Evolutionary conservation across 2,113 vertebrate genomes (phyloP).

Genomic region (Apeltes quadracus): DNA sequence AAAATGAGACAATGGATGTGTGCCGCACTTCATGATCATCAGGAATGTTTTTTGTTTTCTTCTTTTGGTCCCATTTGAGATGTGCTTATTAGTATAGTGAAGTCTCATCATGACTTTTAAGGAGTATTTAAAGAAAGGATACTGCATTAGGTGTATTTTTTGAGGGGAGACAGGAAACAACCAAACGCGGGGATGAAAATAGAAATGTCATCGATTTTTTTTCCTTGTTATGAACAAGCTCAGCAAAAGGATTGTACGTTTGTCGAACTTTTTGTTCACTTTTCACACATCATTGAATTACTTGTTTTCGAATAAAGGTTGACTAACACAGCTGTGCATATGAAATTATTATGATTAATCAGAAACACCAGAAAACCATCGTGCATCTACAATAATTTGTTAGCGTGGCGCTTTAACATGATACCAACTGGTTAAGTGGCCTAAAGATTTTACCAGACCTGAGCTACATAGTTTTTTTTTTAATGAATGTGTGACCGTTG

Average conservation of each 20-base stretch:
- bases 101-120: background rate
- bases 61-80: slow-evolving; percentile 40
- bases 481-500: slow-evolving; percentile 14
- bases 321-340: background rate
- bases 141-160: background rate
- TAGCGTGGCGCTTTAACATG: slow-evolving; percentile 6
- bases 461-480: slow-evolving; percentile 23
- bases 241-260: background rate
- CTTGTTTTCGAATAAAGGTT: slow-evolving; percentile 20
- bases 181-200: background rate
- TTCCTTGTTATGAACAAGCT: background rate
- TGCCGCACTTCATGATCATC: slow-evolving; percentile 6
- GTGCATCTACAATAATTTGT: background rate
- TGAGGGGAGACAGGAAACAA: background rate
- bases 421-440: slow-evolving; percentile 17
- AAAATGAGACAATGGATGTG: slow-evolving; percentile 2
- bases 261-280: background rate
- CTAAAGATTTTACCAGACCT: slow-evolving; percentile 29
- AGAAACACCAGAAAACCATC: slow-evolving; percentile 1
- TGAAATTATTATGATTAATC: background rate
- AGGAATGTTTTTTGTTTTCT: background rate
- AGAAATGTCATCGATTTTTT: background rate
- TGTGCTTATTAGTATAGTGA: slow-evolving; percentile 41
- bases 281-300: slow-evolving; percentile 3
- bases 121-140: background rate